Base-by-base conservation (phyloP, 1,140 invertebrate species). In the Maniola jurtina region DNA sequence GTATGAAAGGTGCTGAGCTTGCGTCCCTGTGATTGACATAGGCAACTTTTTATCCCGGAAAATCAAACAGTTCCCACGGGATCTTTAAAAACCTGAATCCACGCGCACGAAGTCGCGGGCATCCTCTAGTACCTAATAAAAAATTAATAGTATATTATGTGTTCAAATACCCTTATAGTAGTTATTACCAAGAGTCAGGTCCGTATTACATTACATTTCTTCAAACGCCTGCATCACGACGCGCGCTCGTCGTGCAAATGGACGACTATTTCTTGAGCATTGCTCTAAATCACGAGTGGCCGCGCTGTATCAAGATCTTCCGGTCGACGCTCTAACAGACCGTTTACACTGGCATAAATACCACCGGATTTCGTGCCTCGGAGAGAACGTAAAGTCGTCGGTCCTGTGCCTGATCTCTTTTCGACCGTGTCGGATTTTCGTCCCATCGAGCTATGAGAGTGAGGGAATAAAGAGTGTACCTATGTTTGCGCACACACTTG, bases 251-350 rank as follows among this genome's bases (percentile, higher is more conserved):
- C 78, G 80, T 77, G 82, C 72, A 83, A 84, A 83, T 86, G 76
- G 79, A 81, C 75, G 78, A 73, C 77, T 72, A 83, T 83, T 81
- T 76, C 80, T 79, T 78, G 80, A 77, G 76, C 76, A 80, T 81
- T 84, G 84, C 82, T 83, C 82, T 83, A 84, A 86, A 86, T 86
- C 84, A 83, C 82, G 81, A 82, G 75, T 79, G 78, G 71, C 68
- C 74, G 73, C 52, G 72, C 67, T 72, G 73, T 83, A 84, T 86
- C 82, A 84, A 84, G 84, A 86, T 86, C 73, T 67, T 66, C 69
- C 80, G 83, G 81, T 76, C 79, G 67, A 71, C 70, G 77, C 69
- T 79, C 72, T 75, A 75, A 74, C 60, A 68, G 60, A 60, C 34
- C 35, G 25, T 71, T 13, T 64, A 63, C 68, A 50, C 34, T 40